These are phyloP conservation scores for Apotomis betuletana DNA, from an alignment of 2,888 invertebrate species.

Conservation along the genomic window DNA sequence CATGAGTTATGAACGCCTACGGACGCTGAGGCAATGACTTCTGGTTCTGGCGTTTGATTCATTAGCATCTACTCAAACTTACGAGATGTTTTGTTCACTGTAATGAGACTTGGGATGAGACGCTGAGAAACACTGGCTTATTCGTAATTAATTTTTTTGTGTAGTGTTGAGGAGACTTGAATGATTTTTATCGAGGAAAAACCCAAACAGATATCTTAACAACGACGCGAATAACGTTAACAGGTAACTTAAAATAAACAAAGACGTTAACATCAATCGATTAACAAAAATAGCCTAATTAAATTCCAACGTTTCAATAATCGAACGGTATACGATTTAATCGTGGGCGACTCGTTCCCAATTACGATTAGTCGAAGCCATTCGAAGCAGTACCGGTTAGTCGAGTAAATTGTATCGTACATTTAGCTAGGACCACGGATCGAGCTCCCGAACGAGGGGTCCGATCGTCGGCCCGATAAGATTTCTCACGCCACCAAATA, in stretches of 20 bases:
- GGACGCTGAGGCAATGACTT: constrained; percentile 69
- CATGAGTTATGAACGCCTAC: constrained; percentile 76
- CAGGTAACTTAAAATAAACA: constrained; percentile 9
- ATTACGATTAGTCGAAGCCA: constrained; percentile 62
- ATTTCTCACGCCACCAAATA: constrained; percentile 51
- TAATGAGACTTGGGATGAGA: constrained; percentile 42
- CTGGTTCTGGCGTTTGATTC: constrained; percentile 71
- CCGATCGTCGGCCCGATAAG: constrained; percentile 21
- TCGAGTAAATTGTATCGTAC: constrained; percentile 47
- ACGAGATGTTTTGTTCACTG: constrained; percentile 45
- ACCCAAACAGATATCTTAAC: constrained; percentile 3
- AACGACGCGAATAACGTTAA: constrained; percentile 13
- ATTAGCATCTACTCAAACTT: constrained; percentile 65
- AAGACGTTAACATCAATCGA: neutral
- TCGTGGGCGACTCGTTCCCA: constrained; percentile 52
- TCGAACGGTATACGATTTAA: constrained; percentile 56
- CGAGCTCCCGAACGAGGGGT: constrained; percentile 28
- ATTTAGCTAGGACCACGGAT: constrained; percentile 50
- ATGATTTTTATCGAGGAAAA: constrained; percentile 13
- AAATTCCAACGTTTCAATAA: constrained; percentile 22
- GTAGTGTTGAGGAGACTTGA: neutral
- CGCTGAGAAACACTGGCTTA: constrained; percentile 21
- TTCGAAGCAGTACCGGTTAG: constrained; percentile 51
- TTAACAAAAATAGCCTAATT: constrained; percentile 17
- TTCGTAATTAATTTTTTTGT: neutral